Base-by-base conservation (phyloP, 2,797 vertebrate species). In the Antrozous pallidus region DNA sequence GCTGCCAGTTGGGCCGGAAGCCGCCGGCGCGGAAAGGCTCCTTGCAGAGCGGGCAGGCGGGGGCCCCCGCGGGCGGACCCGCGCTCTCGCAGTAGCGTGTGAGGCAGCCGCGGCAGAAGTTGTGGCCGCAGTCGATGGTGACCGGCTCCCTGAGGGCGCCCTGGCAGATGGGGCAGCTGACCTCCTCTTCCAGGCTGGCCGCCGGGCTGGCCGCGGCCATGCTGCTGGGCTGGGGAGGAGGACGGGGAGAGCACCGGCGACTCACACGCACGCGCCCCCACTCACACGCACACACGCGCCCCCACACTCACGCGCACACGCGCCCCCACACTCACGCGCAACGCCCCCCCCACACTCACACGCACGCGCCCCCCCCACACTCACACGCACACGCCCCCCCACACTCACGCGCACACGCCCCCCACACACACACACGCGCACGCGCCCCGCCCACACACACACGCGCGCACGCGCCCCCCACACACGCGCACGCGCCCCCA, bases 91-190 rank as follows among this genome's bases (percentile, higher is more conserved):
- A 98, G 96, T 97, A 98, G 42, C 97, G 97, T 2, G 91, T 94
- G 1, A 98, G 97, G 86, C 98, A 98, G 65, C 94, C 65, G 0
- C 93, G 96, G 88, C 98, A 98, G 94, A 98, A 98, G 73, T 98
- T 98, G 82, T 98, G 98, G 2, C 98, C 98, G 31, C 98, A 98
- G 61, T 98, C 97, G 45, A 99, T 98, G 84, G 98, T 94, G 70
- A 98, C 97, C 0, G 98, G 98, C n/a, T 98, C 98, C 90, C 93
- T 97, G 47, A 98, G 97, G 61, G 97, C 96, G 4, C 97, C 98
- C 61, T 98, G 86, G 93, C 98, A 98, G 61, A 98, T 97, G 14
- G 98, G 97, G 77, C 98, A 98, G 40, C 95, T 98, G 56, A 98
- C 88, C 13, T 98, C 98, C 2, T 98, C 98, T 6, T 95, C 97